These are phyloP conservation scores for Zaprionus inermis DNA, from an alignment of 1,140 invertebrate species.

Conservation along the genomic window DNA sequence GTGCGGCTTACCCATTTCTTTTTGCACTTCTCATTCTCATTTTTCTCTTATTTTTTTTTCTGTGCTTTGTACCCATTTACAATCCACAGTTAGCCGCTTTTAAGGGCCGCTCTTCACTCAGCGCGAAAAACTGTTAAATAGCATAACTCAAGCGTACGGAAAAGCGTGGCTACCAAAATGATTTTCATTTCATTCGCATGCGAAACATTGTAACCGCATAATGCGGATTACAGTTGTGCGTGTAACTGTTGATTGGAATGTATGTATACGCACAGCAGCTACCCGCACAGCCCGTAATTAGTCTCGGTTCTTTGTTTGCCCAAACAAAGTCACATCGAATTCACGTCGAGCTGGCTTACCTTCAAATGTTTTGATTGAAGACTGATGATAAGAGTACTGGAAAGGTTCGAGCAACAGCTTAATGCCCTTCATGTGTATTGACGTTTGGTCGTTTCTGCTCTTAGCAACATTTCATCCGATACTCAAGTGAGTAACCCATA, in stretches of 20 bases:
- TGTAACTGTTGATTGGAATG: no score
- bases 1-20: no score
- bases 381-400: neutral
- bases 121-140: constrained; percentile 7
- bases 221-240: neutral
- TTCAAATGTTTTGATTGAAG: neutral
- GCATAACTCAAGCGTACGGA: neutral
- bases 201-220: neutral
- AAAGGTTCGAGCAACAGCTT: no score
- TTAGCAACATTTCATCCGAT: no score
- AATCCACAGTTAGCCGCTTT: neutral
- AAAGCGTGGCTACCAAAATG: neutral
- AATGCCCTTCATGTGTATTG: no score
- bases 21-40: no score
- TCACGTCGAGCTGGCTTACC: neutral
- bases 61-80: neutral
- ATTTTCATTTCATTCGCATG: neutral
- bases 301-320: neutral
- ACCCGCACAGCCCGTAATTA: neutral
- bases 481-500: no score
- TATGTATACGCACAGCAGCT: neutral
- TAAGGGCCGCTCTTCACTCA: neutral
- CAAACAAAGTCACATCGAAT: neutral
- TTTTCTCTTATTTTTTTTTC: neutral
- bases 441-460: no score